A percentile compares a stretch with the other conserved stretches of the same genome.
These are phyloP conservation scores for Tricholaema leucomelas DNA, from an alignment of 2,113 vertebrate genomes.

Conservation along the genomic window DNA sequence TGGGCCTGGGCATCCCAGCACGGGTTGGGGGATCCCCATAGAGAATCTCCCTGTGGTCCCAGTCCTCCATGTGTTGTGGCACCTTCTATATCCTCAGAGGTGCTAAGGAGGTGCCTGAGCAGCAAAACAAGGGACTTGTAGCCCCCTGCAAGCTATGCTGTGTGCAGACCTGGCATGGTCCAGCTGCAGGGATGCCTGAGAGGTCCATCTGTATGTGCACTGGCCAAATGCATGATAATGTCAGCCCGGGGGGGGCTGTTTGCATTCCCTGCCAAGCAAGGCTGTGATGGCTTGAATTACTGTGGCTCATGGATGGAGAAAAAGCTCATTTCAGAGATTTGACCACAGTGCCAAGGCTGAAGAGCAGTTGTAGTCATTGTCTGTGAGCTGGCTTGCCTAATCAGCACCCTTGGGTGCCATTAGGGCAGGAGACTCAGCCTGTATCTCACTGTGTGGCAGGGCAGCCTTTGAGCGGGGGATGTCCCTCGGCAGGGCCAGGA, in stretches of 20 bases:
- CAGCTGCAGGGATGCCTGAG: rapidly evolving
- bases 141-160: background rate
- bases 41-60: background rate
- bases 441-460: background rate
- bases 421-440: rapidly evolving
- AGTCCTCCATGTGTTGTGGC: rapidly evolving
- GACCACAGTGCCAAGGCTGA: rapidly evolving
- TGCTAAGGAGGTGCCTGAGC: background rate
- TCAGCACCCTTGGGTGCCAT: rapidly evolving
- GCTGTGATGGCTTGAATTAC: background rate
- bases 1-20: background rate
- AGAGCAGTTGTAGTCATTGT: background rate
- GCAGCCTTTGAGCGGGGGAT: background rate
- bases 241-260: background rate
- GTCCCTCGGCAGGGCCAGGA: rapidly evolving
- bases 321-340: background rate
- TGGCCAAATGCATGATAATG: background rate
- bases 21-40: rapidly evolving
- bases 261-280: background rate
- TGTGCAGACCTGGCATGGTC: rapidly evolving
- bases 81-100: background rate
- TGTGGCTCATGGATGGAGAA: background rate
- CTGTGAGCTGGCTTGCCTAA: background rate
- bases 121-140: background rate
- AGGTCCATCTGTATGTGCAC: rapidly evolving